A percentile compares a stretch with the other conserved stretches of the same genome.
Conservation (phyloP, 2,113 vertebrate genomes). For the Podilymbus podiceps region DNA sequence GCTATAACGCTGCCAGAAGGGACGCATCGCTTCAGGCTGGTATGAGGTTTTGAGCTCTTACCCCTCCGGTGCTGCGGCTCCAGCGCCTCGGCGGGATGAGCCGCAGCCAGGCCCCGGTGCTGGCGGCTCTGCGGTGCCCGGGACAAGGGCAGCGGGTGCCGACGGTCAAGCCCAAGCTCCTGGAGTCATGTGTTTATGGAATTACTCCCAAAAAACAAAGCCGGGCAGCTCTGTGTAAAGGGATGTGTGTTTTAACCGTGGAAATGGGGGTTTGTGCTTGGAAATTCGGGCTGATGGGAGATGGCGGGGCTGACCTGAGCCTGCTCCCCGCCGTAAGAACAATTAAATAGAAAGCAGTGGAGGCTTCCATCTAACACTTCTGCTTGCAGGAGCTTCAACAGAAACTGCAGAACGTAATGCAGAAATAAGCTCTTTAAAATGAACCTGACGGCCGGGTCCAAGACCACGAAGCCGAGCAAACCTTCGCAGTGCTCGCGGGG, state of each 20-base stretch:
- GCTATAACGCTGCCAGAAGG: neutral
- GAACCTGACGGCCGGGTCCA: neutral
- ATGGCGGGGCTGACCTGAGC: neutral
- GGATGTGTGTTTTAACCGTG: neutral
- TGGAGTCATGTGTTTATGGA: neutral
- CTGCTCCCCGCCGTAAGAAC: neutral
- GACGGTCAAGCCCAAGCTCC: neutral
- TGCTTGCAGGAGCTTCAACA: neutral
- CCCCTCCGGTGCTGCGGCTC: neutral
- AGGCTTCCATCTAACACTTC: neutral
- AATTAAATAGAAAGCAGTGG: neutral
- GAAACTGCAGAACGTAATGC: neutral
- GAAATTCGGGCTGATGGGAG: accelerated
- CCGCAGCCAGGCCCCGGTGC: neutral
- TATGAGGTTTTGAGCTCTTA: neutral
- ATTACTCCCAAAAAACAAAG: neutral
- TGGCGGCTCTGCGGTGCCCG: neutral
- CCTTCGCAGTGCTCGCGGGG: neutral
- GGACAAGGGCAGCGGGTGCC: neutral
- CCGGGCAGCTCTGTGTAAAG: neutral
- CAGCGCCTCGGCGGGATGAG: accelerated
- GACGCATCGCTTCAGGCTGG: accelerated
- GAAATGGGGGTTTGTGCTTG: neutral
- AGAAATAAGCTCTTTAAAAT: neutral
- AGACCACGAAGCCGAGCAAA: neutral